Evolutionary conservation across 2,797 vertebrate species (phyloP).

Genomic region (Sphenopsis melanotis): DNA sequence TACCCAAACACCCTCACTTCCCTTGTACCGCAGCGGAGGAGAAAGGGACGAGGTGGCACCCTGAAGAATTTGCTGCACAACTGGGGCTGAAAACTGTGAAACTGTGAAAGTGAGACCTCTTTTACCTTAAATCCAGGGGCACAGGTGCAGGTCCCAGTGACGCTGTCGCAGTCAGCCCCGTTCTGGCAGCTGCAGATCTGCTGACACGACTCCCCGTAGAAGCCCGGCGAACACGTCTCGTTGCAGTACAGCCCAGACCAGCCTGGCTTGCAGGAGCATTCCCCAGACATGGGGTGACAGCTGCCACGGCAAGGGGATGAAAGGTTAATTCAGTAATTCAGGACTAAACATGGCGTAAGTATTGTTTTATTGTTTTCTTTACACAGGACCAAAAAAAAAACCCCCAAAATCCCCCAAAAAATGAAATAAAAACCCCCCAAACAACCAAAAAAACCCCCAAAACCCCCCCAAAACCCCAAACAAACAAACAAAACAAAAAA

Average conservation of each 20-base stretch:
- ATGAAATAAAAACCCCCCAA: too few relatives aligned
- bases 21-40: not conserved
- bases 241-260: slow-evolving; percentile 97
- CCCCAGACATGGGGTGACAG: slow-evolving; percentile 97
- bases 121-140: slow-evolving; percentile 94
- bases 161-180: slow-evolving; percentile 91
- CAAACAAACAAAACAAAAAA: not conserved
- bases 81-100: not conserved
- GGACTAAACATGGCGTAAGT: slow-evolving; percentile 30
- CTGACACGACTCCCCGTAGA: slow-evolving; percentile 88
- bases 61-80: not conserved
- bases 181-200: slow-evolving; percentile 95
- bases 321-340: slow-evolving; percentile 67
- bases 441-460: too few relatives aligned
- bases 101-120: not conserved
- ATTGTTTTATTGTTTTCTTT: not conserved
- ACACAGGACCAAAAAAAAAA: not conserved
- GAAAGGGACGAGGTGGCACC: not conserved
- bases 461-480: not conserved
- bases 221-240: slow-evolving; percentile 90
- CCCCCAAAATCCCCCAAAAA: too few relatives aligned
- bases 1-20: not conserved
- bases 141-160: slow-evolving; percentile 89
- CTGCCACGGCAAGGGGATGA: slow-evolving; percentile 73
- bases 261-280: slow-evolving; percentile 88